Percentiles rank a stretch among this genome's conserved stretches.
Evolutionary conservation across 2,113 vertebrate genomes (phyloP).

Genomic region (Hipposideros armiger): DNA sequence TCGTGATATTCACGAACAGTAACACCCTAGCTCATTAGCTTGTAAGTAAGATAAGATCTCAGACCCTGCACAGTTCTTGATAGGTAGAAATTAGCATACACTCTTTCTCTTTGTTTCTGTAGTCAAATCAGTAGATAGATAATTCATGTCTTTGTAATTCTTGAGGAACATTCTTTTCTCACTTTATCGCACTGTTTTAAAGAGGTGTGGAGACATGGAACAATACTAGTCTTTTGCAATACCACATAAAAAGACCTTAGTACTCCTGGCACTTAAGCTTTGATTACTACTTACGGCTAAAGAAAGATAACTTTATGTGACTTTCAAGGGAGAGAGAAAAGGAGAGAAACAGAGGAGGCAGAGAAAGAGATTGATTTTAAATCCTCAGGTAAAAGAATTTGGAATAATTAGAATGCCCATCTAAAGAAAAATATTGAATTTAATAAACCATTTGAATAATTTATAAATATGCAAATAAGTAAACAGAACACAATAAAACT

Average conservation of each 20-base stretch:
- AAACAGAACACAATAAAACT: slow-evolving; percentile 12
- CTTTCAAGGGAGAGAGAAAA: background rate
- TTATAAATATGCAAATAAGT: slow-evolving; percentile 42
- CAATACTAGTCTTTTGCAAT: background rate
- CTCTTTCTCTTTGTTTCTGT: background rate
- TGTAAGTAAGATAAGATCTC: background rate
- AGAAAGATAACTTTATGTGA: background rate
- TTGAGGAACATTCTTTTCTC: background rate
- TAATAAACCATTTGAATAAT: background rate
- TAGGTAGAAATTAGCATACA: background rate
- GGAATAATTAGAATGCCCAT: background rate
- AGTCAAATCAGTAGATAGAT: background rate
- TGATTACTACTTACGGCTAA: background rate
- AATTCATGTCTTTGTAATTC: background rate
- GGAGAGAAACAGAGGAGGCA: background rate
- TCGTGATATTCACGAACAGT: background rate
- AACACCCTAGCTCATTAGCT: background rate
- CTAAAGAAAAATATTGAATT: background rate
- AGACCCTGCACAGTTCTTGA: background rate
- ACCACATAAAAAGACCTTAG: background rate
- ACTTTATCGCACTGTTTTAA: background rate
- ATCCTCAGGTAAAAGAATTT: background rate
- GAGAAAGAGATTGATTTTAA: background rate
- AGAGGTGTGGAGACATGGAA: background rate
- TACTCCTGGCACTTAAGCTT: background rate